A percentile compares a stretch with the other conserved stretches of the same genome.
These are phyloP conservation scores for Anneissia japonica DNA, from an alignment of 35 echinoderm and acorn worm genomes.

Conservation along the genomic window DNA sequence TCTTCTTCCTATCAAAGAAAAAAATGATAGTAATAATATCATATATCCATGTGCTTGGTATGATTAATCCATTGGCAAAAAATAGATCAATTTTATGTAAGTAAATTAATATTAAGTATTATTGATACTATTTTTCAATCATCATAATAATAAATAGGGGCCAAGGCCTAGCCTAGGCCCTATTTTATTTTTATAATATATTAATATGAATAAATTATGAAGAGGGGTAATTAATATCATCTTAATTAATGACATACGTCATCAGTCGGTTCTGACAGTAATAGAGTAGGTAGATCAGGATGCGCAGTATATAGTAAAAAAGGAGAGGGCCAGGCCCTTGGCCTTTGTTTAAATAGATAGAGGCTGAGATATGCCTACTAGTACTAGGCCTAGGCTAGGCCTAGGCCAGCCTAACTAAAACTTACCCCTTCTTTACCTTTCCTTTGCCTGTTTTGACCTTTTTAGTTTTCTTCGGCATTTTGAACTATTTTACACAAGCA, in stretches of 20 bases:
- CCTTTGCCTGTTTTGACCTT: constrained; percentile 58
- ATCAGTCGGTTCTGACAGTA: too few relatives aligned
- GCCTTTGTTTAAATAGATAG: not conserved
- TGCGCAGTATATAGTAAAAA: too few relatives aligned
- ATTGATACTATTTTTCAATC: not conserved
- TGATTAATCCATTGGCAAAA: not conserved
- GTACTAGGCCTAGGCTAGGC: not conserved
- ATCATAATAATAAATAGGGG: not conserved
- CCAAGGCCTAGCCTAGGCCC: not conserved
- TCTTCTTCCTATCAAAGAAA: constrained; percentile 20
- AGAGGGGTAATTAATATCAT: too few relatives aligned
- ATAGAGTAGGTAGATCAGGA: too few relatives aligned
- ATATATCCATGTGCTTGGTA: not conserved
- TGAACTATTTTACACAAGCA: not conserved
- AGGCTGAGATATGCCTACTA: too few relatives aligned
- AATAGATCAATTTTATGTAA: not conserved
- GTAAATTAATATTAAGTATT: not conserved
- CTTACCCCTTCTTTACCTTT: constrained; percentile 66
- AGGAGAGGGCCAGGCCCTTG: too few relatives aligned
- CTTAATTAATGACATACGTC: too few relatives aligned
- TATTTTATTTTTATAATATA: not conserved
- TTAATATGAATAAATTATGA: too few relatives aligned
- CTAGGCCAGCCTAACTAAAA: not conserved
- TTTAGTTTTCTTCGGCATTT: constrained; percentile 53
- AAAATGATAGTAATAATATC: too few relatives aligned